Evolutionary conservation across 92 coral and sea anemone genomes (phyloP).

Genomic region (Zoanthus solanderi): DNA sequence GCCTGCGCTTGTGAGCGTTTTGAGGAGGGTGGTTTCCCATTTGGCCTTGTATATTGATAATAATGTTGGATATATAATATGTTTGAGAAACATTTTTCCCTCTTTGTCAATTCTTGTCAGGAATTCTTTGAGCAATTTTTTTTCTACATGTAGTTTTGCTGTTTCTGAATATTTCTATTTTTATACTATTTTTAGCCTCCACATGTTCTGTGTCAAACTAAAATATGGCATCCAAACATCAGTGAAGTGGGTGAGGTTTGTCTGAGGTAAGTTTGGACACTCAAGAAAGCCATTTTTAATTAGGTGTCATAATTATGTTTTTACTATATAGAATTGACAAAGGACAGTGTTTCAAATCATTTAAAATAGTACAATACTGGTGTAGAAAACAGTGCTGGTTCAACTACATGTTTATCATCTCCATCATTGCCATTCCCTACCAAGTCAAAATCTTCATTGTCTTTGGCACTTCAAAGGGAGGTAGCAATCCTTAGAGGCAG

Average conservation of each 20-base stretch:
- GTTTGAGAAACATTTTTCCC: no score
- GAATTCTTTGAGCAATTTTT: neutral
- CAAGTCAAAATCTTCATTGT: neutral
- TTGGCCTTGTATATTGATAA: no score
- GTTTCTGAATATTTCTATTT: neutral
- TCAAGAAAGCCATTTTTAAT: neutral
- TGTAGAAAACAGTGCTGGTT: no score
- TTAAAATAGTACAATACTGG: no score
- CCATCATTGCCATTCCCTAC: neutral
- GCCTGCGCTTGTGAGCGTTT: no score
- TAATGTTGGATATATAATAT: no score
- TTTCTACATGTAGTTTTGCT: neutral
- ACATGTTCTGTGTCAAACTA: conserved; percentile 86
- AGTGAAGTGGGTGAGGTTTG: conserved; percentile 97
- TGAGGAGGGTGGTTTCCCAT: no score
- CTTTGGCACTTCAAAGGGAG: neutral
- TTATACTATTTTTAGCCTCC: conserved; percentile 78
- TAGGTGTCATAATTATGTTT: neutral
- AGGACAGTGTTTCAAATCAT: no score
- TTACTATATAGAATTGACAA: no score
- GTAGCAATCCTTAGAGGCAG: no score
- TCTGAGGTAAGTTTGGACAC: conserved; percentile 72
- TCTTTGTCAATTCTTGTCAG: no score
- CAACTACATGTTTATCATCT: no score
- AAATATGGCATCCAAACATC: conserved; percentile 99